Percentiles rank a stretch among this genome's conserved stretches.
phyloP scores from a whole-genome alignment of 2,888 invertebrate genomes.

The Agrochola litura region DNA sequence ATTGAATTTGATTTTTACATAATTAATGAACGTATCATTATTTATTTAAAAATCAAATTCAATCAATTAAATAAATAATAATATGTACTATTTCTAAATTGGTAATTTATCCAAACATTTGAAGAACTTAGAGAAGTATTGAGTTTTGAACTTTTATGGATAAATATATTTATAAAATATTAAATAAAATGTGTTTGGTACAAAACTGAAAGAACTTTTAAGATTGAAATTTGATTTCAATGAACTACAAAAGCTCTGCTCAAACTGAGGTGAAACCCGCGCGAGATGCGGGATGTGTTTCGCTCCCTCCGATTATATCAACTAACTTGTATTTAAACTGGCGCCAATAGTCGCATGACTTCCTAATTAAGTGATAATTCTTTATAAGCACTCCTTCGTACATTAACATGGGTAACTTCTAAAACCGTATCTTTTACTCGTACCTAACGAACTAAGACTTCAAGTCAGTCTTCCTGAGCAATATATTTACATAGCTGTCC shows the following conservation, averaged over 20 bases:
- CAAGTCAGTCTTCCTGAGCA: conserved; percentile 9
- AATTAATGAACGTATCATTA: no score
- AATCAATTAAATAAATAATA: neutral
- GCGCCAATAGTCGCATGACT: no score
- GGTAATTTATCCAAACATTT: neutral
- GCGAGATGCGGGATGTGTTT: neutral
- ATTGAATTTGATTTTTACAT: no score
- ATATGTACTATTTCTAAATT: neutral
- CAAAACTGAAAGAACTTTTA: neutral
- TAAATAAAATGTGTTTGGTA: no score
- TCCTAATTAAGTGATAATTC: neutral
- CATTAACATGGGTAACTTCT: neutral
- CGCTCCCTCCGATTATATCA: neutral
- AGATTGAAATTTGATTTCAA: neutral
- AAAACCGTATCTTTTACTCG: neutral
- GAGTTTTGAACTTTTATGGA: no score
- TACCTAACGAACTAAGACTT: conserved; percentile 1
- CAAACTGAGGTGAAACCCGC: neutral
- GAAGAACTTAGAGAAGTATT: no score
- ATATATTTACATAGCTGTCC: conserved; percentile 25
- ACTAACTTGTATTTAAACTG: no score
- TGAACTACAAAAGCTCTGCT: neutral
- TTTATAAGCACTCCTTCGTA: neutral
- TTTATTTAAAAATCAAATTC: no score
- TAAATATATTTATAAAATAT: no score